Evolutionary conservation across 1,140 invertebrate genomes (phyloP).

Genomic region (Drosophila sucinea): DNA sequence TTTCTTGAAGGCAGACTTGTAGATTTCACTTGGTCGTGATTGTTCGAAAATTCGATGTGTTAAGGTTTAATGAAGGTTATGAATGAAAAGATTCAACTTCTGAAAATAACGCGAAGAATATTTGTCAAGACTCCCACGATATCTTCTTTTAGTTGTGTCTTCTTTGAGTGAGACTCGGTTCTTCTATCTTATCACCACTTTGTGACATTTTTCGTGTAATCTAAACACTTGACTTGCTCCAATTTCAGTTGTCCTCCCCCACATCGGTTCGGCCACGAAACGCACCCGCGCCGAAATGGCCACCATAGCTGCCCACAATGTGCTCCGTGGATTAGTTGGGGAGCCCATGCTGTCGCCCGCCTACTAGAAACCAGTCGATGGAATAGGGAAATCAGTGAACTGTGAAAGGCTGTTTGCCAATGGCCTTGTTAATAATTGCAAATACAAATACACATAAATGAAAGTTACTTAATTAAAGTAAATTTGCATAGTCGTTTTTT

Average conservation of each 20-base stretch:
- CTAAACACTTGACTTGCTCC: conserved; percentile 34
- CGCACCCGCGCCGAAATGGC: conserved; percentile 92
- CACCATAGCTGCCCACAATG: conserved; percentile 90
- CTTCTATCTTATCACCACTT: neutral
- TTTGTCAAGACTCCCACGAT: neutral
- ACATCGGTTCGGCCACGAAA: conserved; percentile 93
- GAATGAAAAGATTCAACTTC: neutral
- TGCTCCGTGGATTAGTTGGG: conserved; percentile 89
- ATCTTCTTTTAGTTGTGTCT: neutral
- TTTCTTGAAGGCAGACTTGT: conserved; percentile 35
- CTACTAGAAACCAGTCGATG: conserved; percentile 51
- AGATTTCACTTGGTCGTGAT: neutral
- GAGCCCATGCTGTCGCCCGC: conserved; percentile 87
- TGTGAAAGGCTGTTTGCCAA: conserved; percentile 31
- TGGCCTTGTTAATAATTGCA: conserved; percentile 26
- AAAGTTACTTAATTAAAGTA: conserved; percentile 11
- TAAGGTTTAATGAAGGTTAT: conserved; percentile 68
- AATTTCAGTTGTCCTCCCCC: conserved; percentile 88
- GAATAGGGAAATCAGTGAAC: conserved; percentile 2
- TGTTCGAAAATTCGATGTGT: neutral
- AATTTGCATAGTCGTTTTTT: conserved; percentile 3
- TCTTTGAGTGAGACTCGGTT: too few relatives aligned
- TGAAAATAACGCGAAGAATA: neutral
- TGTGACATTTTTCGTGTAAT: conserved; percentile 13
- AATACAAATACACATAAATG: conserved; percentile 19